Base-by-base conservation (phyloP, 2,888 invertebrate genomes). In the Andrena haemorrhoa region DNA sequence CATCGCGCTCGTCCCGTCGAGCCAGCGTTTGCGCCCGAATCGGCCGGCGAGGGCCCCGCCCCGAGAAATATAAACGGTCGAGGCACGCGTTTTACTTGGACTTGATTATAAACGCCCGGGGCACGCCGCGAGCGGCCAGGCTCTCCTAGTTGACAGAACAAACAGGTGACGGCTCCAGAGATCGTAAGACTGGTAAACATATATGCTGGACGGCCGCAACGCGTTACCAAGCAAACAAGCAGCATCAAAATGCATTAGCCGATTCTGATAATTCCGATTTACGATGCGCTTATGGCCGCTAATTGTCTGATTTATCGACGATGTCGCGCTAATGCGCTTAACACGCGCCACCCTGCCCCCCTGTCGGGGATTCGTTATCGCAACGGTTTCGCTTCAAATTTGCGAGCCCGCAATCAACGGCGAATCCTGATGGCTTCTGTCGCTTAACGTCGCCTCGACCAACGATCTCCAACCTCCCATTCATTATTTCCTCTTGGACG, bases 221-320 rank as follows among this genome's bases (percentile, higher is more conserved):
- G 78, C 84, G 85, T 87, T 82, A 79, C 87, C 86, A 84, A 80
- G 84, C 86, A 88, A 89, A 87, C 84, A 86, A 77, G 66, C 79
- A 66, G 75, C 79, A 84, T 85, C 86, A 76, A 90, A 90, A 88
- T 83, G 84, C 83, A 84, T 84, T 84, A 82, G 73, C 82, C 85
- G 84, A 87, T 83, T 84, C 80, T 82, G 88, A 89, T 89, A 90
- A 92, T 92, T 89, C 90, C 86, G 89, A 92, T 92, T 92, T 92
- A 92, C 91, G 91, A 89, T 89, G 88, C 86, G 90, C 90, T 91
- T 89, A 87, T 86, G 89, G 88, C 89, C 86, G 87, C 89, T 89
- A 92, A 92, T 92, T 92, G 90, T 92, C 89, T 91, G 91, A 92
- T 92, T 92, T 91, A 92, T 92, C 89, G 90, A 74, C 80, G 87